Evolutionary conservation across 2,888 invertebrate species (phyloP).

Genomic region (Hypomecis punctinalis): DNA sequence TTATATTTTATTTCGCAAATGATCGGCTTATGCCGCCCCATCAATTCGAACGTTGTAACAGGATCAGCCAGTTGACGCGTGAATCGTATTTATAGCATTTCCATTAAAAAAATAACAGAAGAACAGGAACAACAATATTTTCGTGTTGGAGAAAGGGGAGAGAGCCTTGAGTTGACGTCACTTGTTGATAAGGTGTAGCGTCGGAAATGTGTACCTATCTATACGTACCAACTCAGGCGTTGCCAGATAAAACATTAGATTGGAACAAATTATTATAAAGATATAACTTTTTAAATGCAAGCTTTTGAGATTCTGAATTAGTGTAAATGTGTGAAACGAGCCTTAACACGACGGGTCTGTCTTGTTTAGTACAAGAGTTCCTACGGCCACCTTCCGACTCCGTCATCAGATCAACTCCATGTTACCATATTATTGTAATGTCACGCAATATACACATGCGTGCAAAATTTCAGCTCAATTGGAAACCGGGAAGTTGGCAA

Average conservation of each 20-base stretch:
- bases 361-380: no score
- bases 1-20: constrained; percentile 71
- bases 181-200: constrained; percentile 9
- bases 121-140: constrained; percentile 44
- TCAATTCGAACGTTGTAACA: constrained; percentile 74
- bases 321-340: no score
- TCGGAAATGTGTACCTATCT: background rate
- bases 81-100: constrained; percentile 73
- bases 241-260: background rate
- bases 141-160: constrained; percentile 47
- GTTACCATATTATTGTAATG: no score
- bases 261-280: no score
- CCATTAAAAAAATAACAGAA: constrained; percentile 54
- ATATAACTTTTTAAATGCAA: no score
- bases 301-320: no score
- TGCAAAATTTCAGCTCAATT: no score
- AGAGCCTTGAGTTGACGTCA: constrained; percentile 58
- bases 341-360: no score
- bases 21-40: constrained; percentile 78
- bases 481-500: no score
- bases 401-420: no score
- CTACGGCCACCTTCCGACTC: no score
- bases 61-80: constrained; percentile 76
- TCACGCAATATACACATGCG: no score
- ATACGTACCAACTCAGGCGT: background rate